Evolutionary conservation across 2,888 invertebrate species (phyloP).

Genomic region (Sclerodermus sp.): DNA sequence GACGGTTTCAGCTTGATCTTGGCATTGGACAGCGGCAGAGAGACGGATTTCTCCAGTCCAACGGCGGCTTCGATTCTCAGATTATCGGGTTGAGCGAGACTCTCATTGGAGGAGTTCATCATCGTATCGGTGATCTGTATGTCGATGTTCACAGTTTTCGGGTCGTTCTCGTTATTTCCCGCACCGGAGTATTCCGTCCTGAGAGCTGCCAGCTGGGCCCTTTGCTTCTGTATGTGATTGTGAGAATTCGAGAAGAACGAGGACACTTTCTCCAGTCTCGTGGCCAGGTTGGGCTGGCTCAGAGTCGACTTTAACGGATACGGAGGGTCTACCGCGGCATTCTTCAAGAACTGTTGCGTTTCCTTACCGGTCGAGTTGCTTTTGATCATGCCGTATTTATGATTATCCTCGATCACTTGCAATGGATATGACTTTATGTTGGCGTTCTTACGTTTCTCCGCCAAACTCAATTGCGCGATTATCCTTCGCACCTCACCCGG

Average conservation of each 20-base stretch:
- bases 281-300: conserved; percentile 56
- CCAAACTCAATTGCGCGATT: conserved; percentile 65
- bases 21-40: conserved; percentile 44
- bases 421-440: conserved; percentile 53
- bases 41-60: conserved; percentile 48
- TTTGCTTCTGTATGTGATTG: conserved; percentile 63
- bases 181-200: conserved; percentile 25
- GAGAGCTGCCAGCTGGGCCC: conserved; percentile 27
- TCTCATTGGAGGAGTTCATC: conserved; percentile 22
- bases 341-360: conserved; percentile 42
- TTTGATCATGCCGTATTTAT: conserved; percentile 48
- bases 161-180: conserved; percentile 51
- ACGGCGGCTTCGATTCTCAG: conserved; percentile 36
- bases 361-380: conserved; percentile 51
- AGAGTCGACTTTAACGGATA: conserved; percentile 54
- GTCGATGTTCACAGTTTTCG: conserved; percentile 53
- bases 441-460: conserved; percentile 57
- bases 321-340: conserved; percentile 49
- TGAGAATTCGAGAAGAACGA: conserved; percentile 71
- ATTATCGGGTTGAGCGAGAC: conserved; percentile 27
- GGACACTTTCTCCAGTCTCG: conserved; percentile 51
- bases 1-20: conserved; percentile 49
- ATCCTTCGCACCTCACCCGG: conserved; percentile 76
- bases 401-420: conserved; percentile 61
- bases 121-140: conserved; percentile 54